Conservation (phyloP, 2,113 vertebrate species). For the Gallinago undulata region DNA sequence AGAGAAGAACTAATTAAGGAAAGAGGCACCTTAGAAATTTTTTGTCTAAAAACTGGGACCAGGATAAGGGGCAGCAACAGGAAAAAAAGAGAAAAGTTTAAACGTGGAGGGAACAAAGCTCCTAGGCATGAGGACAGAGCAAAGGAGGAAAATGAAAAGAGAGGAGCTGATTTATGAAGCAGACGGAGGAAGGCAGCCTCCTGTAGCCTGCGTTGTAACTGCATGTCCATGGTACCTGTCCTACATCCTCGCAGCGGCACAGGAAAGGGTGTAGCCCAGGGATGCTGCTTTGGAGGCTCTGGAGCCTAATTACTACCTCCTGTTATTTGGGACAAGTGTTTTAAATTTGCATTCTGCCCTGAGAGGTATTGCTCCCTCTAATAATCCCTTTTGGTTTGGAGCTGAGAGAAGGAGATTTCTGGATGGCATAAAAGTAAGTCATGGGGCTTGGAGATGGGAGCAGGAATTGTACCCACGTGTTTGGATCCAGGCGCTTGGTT, state of each 20-base stretch:
- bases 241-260: background rate
- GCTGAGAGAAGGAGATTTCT: slow-evolving; percentile 6
- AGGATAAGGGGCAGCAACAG: background rate
- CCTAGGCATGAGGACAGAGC: background rate
- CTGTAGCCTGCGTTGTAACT: background rate
- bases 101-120: background rate
- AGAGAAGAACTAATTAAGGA: background rate
- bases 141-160: background rate
- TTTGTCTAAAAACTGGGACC: background rate
- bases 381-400: slow-evolving; percentile 13
- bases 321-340: slow-evolving; percentile 58
- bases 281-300: slow-evolving; percentile 29
- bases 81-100: background rate
- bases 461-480: accelerated
- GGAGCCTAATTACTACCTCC: slow-evolving; percentile 42
- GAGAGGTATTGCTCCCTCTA: slow-evolving; percentile 19
- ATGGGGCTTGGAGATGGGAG: background rate
- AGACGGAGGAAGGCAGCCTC: background rate
- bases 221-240: background rate
- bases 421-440: background rate
- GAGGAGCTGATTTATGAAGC: background rate
- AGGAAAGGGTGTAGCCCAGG: slow-evolving; percentile 3
- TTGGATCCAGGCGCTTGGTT: background rate
- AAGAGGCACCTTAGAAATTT: background rate
- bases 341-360: slow-evolving; percentile 53